phyloP scores from a whole-genome alignment of 1,140 invertebrate species.

The Hypsibius dujardini region DNA sequence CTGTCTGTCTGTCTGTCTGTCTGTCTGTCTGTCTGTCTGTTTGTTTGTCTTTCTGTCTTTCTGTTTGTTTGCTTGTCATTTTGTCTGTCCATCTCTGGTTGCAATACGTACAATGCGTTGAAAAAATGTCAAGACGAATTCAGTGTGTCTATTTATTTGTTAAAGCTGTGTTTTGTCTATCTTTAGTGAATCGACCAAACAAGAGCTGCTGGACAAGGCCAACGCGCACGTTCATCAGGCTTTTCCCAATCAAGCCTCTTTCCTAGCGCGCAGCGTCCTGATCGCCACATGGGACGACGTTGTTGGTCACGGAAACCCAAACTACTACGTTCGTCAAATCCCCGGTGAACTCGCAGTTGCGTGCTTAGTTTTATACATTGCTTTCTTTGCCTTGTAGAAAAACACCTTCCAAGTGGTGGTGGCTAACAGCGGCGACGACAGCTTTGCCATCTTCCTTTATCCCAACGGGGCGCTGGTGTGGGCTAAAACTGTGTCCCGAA shows the following conservation, averaged over 20 bases:
- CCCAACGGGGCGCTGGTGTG: constrained; percentile 59
- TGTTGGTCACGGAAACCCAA: constrained; percentile 42
- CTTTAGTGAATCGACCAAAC: constrained; percentile 47
- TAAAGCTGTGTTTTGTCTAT: constrained; percentile 22
- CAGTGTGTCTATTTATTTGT: no score
- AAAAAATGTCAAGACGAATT: no score
- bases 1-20: no score
- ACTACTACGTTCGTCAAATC: constrained; percentile 42
- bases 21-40: no score
- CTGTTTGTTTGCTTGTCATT: no score
- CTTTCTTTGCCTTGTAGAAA: constrained; percentile 33
- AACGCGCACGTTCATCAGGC: constrained; percentile 46
- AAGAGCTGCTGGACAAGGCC: constrained; percentile 44
- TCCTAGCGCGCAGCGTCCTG: constrained; percentile 46
- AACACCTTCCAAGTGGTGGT: constrained; percentile 67
- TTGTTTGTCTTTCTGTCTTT: no score
- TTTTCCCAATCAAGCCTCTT: constrained; percentile 48
- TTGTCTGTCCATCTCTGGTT: no score
- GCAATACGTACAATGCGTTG: no score
- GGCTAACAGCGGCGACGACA: constrained; percentile 57
- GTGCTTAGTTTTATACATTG: constrained; percentile 19
- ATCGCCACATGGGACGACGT: constrained; percentile 58
- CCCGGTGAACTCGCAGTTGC: constrained; percentile 1
- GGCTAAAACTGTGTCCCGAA: constrained; percentile 49
- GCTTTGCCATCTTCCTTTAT: constrained; percentile 67